Conservation (phyloP, 1,140 invertebrate genomes). For the Cardiocondyla obscurior region DNA sequence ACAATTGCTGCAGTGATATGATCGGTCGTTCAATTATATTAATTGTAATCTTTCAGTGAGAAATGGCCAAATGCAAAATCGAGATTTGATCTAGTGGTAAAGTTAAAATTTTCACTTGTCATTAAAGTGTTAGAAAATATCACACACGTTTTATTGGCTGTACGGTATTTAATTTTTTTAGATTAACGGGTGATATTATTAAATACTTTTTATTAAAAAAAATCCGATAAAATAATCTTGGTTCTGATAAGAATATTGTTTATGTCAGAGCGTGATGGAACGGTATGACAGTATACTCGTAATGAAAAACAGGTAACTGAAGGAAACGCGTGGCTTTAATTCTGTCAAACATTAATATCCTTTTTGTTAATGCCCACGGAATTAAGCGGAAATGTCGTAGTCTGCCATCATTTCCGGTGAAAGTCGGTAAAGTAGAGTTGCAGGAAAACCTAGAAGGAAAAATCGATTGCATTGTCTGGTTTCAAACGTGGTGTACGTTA, state of each 20-base stretch:
- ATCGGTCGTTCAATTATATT: too few species aligned
- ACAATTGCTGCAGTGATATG: neutral
- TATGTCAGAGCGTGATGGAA: neutral
- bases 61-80: too few species aligned
- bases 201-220: neutral
- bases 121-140: neutral
- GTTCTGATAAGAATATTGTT: neutral
- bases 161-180: neutral
- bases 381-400: constrained; percentile 70
- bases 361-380: constrained; percentile 50
- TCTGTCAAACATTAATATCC: constrained; percentile 64
- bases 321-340: constrained; percentile 66
- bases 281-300: too few species aligned
- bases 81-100: too few species aligned
- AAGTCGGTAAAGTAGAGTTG: constrained; percentile 18
- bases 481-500: constrained; percentile 37
- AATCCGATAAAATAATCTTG: neutral
- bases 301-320: constrained; percentile 25
- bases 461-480: constrained; percentile 49
- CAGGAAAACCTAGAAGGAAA: neutral
- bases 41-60: too few species aligned
- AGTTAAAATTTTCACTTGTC: neutral
- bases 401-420: constrained; percentile 64
- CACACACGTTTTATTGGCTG: neutral
- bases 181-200: neutral